Conservation (phyloP, 1,140 invertebrate species). For the Yoshiicerus persimilis region DNA sequence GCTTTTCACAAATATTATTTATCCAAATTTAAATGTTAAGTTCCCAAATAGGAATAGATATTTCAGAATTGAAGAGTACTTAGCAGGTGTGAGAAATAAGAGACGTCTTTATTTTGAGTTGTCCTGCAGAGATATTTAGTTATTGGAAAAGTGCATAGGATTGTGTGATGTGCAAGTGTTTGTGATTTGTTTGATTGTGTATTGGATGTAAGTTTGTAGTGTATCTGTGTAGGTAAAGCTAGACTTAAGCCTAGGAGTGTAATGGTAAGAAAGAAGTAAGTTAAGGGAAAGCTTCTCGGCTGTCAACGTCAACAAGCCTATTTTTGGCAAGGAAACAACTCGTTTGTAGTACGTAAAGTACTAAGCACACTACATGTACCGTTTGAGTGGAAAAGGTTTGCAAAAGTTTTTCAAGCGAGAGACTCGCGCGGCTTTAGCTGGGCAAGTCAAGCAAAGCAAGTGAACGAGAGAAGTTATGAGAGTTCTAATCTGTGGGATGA, state of each 20-base stretch:
- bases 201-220: neutral
- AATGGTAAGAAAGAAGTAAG: neutral
- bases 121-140: neutral
- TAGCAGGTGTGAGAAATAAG: too few relatives aligned
- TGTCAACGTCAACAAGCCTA: conserved; percentile 3
- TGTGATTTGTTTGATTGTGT: neutral
- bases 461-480: conserved; percentile 25
- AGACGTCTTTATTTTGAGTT: neutral
- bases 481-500: conserved; percentile 23
- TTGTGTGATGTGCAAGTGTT: neutral
- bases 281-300: neutral
- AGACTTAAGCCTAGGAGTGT: neutral
- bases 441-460: neutral
- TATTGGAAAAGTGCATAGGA: neutral
- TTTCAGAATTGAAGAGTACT: too few relatives aligned
- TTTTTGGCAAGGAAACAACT: conserved; percentile 11
- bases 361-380: neutral
- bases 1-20: too few relatives aligned
- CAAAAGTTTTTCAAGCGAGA: neutral
- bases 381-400: conserved; percentile 15
- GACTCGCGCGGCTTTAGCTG: neutral
- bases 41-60: too few relatives aligned
- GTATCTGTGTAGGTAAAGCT: neutral
- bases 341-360: neutral
- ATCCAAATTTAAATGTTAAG: too few relatives aligned